These are phyloP conservation scores for Jordanella pulchra DNA, from an alignment of 2,797 vertebrate genomes.

Conservation along the genomic window DNA sequence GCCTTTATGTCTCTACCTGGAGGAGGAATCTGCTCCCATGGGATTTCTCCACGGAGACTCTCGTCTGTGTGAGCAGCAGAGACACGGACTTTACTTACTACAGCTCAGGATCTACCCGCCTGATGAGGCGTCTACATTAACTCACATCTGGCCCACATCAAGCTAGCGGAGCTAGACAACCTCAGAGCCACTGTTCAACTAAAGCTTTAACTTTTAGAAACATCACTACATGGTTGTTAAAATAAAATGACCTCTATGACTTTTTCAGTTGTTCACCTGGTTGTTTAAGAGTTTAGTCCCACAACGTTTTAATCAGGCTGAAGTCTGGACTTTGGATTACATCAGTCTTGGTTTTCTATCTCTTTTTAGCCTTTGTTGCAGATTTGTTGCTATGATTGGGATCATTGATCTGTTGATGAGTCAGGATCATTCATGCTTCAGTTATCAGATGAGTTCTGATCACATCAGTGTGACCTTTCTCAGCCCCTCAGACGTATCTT, in stretches of 20 bases:
- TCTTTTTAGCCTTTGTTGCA: neutral
- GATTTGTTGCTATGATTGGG: neutral
- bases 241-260: neutral
- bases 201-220: neutral
- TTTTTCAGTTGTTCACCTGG: neutral
- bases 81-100: constrained; percentile 79
- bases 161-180: too few species aligned
- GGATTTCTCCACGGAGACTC: constrained; percentile 92
- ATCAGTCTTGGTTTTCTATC: neutral
- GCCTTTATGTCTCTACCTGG: constrained; percentile 84
- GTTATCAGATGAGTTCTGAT: neutral
- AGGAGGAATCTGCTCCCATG: constrained; percentile 88
- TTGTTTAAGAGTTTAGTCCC: neutral
- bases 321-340: neutral
- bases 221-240: neutral
- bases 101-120: constrained; percentile 10
- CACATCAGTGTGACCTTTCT: neutral
- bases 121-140: neutral
- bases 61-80: constrained; percentile 88
- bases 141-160: neutral
- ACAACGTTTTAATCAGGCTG: neutral
- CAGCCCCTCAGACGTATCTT: neutral
- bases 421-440: neutral
- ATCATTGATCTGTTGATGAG: neutral
- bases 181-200: neutral